These are phyloP conservation scores for Catocala fraxini DNA, from an alignment of 2,888 invertebrate species.

Conservation along the genomic window DNA sequence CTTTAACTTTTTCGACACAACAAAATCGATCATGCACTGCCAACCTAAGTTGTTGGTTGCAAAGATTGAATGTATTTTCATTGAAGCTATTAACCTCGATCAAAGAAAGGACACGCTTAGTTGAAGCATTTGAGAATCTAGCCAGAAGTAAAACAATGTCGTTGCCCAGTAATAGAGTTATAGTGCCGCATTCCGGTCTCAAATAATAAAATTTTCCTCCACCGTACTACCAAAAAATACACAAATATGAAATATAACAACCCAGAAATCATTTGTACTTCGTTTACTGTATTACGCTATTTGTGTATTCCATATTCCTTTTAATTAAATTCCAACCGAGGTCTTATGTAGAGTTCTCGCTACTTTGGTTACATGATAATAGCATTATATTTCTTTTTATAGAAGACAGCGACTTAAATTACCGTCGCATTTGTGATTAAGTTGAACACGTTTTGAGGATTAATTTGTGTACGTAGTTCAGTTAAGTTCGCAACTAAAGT, in stretches of 20 bases:
- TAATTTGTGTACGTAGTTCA: slow-evolving; percentile 31
- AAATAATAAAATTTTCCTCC: slow-evolving; percentile 27
- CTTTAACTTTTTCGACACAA: too few species aligned
- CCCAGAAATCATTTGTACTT: slow-evolving; percentile 21
- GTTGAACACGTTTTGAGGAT: slow-evolving; percentile 26
- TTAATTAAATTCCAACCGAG: slow-evolving; percentile 39
- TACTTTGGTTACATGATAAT: slow-evolving; percentile 19
- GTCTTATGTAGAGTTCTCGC: slow-evolving; percentile 16
- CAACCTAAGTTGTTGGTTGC: slow-evolving; percentile 49
- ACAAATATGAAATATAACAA: slow-evolving; percentile 21
- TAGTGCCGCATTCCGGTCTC: slow-evolving; percentile 56
- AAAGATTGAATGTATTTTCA: slow-evolving; percentile 56
- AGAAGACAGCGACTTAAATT: slow-evolving; percentile 15
- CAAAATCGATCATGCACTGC: slow-evolving; percentile 24
- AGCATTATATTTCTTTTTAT: slow-evolving; percentile 16
- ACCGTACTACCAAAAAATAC: slow-evolving; percentile 14
- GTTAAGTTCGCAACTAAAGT: slow-evolving; percentile 23
- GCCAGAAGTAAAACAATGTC: slow-evolving; percentile 49
- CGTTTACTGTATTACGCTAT: slow-evolving; percentile 29
- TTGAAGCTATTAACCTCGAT: slow-evolving; percentile 64
- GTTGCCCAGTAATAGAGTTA: slow-evolving; percentile 56
- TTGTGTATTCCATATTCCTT: slow-evolving; percentile 28
- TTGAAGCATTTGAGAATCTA: slow-evolving; percentile 37
- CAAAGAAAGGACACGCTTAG: slow-evolving; percentile 55
- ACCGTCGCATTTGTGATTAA: slow-evolving; percentile 1